Evolutionary conservation across 2,888 invertebrate genomes (phyloP).

Genomic region (Philopedon plagiatum): DNA sequence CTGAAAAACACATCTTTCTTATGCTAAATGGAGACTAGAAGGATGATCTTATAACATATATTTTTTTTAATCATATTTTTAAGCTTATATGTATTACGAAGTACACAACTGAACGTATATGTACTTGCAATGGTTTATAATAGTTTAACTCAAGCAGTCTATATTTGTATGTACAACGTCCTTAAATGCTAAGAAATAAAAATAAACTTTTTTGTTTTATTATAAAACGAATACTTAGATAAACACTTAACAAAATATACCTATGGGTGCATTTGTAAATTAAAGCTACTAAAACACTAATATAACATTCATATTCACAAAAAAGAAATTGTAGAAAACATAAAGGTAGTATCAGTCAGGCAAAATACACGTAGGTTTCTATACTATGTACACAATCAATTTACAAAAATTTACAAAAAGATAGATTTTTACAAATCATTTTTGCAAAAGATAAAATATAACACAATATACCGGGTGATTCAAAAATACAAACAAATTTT

Average conservation of each 20-base stretch:
- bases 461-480: too few relatives aligned
- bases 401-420: constrained; percentile 60
- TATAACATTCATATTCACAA: constrained; percentile 30
- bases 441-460: constrained; percentile 30
- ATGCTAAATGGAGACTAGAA: constrained; percentile 46
- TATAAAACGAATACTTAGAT: constrained; percentile 8
- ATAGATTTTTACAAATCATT: constrained; percentile 29
- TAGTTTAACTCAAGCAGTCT: constrained; percentile 39
- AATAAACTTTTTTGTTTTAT: constrained; percentile 18
- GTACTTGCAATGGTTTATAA: constrained; percentile 27
- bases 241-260: constrained; percentile 6
- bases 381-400: constrained; percentile 61
- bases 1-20: constrained; percentile 38
- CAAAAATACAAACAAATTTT: too few relatives aligned
- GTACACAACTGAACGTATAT: not conserved
- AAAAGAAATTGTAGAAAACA: constrained; percentile 25
- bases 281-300: constrained; percentile 24
- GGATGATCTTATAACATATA: constrained; percentile 24
- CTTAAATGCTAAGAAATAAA: constrained; percentile 12
- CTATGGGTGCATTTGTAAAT: not conserved
- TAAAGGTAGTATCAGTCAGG: constrained; percentile 57
- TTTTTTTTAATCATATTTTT: constrained; percentile 10
- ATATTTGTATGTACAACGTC: constrained; percentile 42
- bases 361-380: constrained; percentile 56
- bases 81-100: constrained; percentile 22